phyloP scores from a whole-genome alignment of 2,888 invertebrate species.

The Heliconius cydno region DNA sequence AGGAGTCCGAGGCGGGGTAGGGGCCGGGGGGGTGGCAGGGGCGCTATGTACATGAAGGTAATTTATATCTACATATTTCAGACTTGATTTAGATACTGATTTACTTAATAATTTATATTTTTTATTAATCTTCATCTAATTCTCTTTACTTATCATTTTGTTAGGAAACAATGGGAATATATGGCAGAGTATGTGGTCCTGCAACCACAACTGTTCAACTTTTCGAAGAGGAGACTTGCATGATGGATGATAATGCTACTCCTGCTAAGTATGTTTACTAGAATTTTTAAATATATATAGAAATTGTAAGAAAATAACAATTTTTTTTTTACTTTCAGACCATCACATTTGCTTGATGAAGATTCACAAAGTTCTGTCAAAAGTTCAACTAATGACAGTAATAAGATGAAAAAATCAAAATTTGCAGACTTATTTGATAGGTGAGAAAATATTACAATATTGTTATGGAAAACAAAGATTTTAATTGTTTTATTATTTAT shows the following conservation, averaged over 20 bases:
- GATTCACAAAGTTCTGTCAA: constrained; percentile 93
- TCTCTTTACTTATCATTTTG: constrained; percentile 44
- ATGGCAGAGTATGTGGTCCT: constrained; percentile 78
- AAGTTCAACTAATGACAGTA: constrained; percentile 88
- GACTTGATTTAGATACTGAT: too few relatives aligned
- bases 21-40: constrained; percentile 74
- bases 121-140: background rate
- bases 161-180: constrained; percentile 79
- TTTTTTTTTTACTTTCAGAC: constrained; percentile 58
- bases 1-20: constrained; percentile 62
- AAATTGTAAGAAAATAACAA: background rate
- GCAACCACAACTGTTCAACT: constrained; percentile 83
- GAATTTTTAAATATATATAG: background rate
- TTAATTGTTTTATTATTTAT: background rate
- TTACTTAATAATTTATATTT: too few relatives aligned
- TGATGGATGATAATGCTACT: constrained; percentile 87
- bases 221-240: constrained; percentile 89
- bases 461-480: background rate
- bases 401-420: constrained; percentile 77
- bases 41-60: constrained; percentile 66
- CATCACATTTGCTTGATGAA: constrained; percentile 85
- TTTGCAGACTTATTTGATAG: constrained; percentile 80
- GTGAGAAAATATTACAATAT: constrained; percentile 54
- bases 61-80: background rate
- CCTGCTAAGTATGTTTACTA: constrained; percentile 72